Percentiles rank a stretch among this genome's conserved stretches.
phyloP scores from a whole-genome alignment of 2,113 vertebrate species.

The Anhinga anhinga region DNA sequence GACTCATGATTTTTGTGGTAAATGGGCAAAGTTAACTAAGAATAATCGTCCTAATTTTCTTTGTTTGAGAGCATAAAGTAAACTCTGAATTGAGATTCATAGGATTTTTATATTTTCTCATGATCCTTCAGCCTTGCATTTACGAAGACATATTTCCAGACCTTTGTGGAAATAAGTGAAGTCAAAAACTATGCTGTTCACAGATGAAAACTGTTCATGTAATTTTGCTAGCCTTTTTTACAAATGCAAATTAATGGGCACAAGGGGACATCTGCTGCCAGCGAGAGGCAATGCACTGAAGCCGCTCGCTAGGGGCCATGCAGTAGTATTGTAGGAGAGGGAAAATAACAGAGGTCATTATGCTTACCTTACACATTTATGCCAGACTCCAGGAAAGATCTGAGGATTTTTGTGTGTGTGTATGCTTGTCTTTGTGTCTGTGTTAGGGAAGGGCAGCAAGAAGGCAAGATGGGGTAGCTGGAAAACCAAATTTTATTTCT shows the following conservation, averaged over 20 bases:
- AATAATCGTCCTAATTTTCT: not conserved
- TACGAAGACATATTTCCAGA: not conserved
- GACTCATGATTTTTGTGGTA: not conserved
- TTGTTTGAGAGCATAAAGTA: not conserved
- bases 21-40: not conserved
- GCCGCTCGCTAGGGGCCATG: not conserved
- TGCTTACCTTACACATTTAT: not conserved
- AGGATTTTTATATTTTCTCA: not conserved
- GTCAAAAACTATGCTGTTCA: not conserved
- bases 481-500: not conserved
- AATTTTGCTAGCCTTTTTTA: not conserved
- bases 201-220: not conserved
- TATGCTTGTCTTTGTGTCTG: not conserved
- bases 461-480: not conserved
- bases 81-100: not conserved
- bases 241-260: not conserved
- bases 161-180: not conserved
- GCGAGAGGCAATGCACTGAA: not conserved
- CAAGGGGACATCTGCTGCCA: constrained; percentile 23
- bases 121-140: not conserved
- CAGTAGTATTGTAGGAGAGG: not conserved
- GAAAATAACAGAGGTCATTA: not conserved
- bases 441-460: not conserved
- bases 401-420: not conserved
- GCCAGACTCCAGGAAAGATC: not conserved